Evolutionary conservation across 2,113 vertebrate species (phyloP).

Genomic region (Chionomys nivalis): DNA sequence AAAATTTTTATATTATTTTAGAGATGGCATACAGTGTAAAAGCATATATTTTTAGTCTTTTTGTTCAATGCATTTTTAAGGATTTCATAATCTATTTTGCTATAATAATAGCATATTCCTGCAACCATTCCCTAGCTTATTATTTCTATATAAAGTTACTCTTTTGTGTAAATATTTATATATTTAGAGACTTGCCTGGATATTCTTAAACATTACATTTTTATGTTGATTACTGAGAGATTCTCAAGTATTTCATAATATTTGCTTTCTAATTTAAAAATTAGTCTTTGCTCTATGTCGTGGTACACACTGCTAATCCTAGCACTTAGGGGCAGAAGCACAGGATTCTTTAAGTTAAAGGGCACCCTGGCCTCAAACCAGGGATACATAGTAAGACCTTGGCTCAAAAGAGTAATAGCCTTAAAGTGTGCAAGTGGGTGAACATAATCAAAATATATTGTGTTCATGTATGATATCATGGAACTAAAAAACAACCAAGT

Average conservation of each 20-base stretch:
- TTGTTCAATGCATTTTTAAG: neutral
- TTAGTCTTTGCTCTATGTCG: neutral
- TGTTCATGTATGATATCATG: neutral
- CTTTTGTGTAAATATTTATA: neutral
- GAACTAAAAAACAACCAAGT: neutral
- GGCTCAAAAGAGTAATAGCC: neutral
- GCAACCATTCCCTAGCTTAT: neutral
- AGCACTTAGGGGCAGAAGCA: neutral
- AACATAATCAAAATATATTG: neutral
- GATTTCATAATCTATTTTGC: conserved; percentile 27
- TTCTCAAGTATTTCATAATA: conserved; percentile 19
- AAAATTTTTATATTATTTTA: conserved; percentile 20
- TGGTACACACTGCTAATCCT: neutral
- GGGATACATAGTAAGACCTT: neutral
- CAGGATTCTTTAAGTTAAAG: neutral
- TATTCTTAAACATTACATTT: conserved; percentile 32
- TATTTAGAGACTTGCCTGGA: conserved; percentile 28
- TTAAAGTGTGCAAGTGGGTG: neutral
- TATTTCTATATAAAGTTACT: conserved; percentile 23
- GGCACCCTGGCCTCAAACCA: neutral
- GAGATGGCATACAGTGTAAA: neutral
- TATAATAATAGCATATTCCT: neutral
- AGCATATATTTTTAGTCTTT: conserved; percentile 58
- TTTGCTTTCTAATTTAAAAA: conserved; percentile 18
- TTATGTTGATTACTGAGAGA: conserved; percentile 22